A percentile compares a stretch with the other conserved stretches of the same genome.
phyloP scores from a whole-genome alignment of 2,888 invertebrate species.

The Drosophila anceps region DNA sequence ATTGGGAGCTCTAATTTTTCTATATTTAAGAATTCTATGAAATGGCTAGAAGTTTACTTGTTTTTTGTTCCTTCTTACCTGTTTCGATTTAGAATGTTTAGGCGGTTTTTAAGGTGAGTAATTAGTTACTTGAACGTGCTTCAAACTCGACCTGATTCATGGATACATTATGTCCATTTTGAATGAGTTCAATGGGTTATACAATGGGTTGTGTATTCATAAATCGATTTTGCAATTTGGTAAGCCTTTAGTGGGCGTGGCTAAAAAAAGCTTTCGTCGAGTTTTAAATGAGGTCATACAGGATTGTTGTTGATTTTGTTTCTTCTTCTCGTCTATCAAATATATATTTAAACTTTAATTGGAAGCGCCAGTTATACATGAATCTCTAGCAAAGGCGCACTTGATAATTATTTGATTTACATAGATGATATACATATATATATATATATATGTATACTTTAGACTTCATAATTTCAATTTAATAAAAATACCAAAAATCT shows the following conservation, averaged over 20 bases:
- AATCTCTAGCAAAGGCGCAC: not conserved
- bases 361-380: no score
- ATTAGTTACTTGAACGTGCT: not conserved
- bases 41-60: not conserved
- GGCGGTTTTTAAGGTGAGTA: not conserved
- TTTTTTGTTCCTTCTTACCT: not conserved
- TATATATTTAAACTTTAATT: no score
- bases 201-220: no score
- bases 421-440: no score
- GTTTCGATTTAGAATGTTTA: not conserved
- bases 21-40: not conserved
- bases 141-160: not conserved
- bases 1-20: no score
- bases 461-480: no score
- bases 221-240: not conserved
- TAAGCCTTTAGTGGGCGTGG: not conserved
- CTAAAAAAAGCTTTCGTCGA: not conserved
- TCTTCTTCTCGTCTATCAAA: not conserved
- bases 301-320: not conserved
- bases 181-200: no score
- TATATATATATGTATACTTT: no score
- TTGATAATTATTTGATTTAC: no score
- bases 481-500: conserved; percentile 1
- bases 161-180: not conserved
- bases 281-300: not conserved